Base-by-base conservation (phyloP, 2,797 vertebrate species). In the Premnoplex brunnescens region DNA sequence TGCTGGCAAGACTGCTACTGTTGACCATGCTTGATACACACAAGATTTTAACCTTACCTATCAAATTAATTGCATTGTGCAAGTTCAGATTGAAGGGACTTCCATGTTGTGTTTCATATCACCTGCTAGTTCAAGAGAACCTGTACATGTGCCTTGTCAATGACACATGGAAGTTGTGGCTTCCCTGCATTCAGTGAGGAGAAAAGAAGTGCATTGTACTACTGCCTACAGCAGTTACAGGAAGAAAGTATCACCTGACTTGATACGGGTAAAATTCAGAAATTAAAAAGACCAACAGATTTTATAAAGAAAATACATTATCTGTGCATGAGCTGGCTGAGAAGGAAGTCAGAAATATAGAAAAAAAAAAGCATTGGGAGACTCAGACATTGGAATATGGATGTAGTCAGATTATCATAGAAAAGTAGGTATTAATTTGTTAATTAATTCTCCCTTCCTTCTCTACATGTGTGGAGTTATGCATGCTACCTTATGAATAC, bases 361-460 rank as follows among this genome's bases (percentile, higher is more conserved):
- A 34, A 63, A 88, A 34, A 18, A 66, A 77, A 27, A 4, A 62
- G 3, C 6, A 8, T 3, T 67, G 26, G 12, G 16, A 8, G 48
- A 74, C 37, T 77, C 34, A 41, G 32, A 63, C 20, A 21, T 21
- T 32, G 69, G 21, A 36, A 7, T 7, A 49, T 73, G 22, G 15
- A 43, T 3, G 4, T 4, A 62, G 30, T 43, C 43, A 85, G 15
- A 28, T 26, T 54, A 68, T 12, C 7, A 20, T 32, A 41, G 66
- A 86, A 64, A 74, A 83, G 7, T 22, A 89, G 8, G 3, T 52
- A 24, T 59, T 59, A n/a, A 13, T 6, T 51, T 85, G 22, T 49
- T n/a, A n/a, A n/a, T n/a, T n/a, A n/a, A 26, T 71, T 73, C 0
- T 0, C 8, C 17, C 7, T 81, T 91, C 19, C 1, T 39, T 4